A percentile compares a stretch with the other conserved stretches of the same genome.
Evolutionary conservation across 2,797 vertebrate species (phyloP).

Genomic region (Todus mexicanus): DNA sequence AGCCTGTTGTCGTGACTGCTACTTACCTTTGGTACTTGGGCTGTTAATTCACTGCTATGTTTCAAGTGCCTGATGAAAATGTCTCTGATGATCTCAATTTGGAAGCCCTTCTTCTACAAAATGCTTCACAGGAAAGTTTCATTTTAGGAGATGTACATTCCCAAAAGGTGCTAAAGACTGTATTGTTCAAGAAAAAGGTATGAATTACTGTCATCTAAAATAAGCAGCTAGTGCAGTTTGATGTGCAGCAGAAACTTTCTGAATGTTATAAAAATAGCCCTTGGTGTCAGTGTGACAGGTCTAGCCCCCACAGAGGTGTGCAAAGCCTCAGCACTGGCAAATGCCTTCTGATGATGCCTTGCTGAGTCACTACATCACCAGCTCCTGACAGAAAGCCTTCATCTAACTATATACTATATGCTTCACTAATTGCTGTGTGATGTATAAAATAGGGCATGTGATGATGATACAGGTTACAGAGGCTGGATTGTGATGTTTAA

Average conservation of each 20-base stretch:
- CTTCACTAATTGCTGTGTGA: conserved; percentile 9
- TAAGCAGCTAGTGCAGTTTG: conserved; percentile 13
- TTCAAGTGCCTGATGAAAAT: not conserved
- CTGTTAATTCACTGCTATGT: not conserved
- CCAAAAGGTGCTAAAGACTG: conserved; percentile 7
- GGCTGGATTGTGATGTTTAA: not conserved
- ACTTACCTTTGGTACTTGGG: not conserved
- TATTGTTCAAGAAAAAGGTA: conserved; percentile 22
- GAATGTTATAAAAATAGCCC: conserved; percentile 22
- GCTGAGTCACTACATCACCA: conserved; percentile 44
- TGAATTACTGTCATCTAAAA: conserved; percentile 26
- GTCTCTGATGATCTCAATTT: conserved; percentile 10
- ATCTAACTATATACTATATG: not conserved
- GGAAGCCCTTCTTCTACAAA: not conserved
- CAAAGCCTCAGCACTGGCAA: conserved; percentile 2
- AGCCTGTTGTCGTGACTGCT: not conserved
- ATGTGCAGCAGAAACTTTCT: conserved; percentile 6
- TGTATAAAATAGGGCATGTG: not conserved
- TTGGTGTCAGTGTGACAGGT: not conserved
- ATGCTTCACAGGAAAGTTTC: not conserved
- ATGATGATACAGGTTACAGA: not conserved
- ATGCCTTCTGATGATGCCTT: conserved; percentile 3
- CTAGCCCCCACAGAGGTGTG: not conserved
- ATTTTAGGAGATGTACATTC: not conserved
- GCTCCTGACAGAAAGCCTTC: not conserved